These are phyloP conservation scores for Drosophila mayaguana DNA, from an alignment of 2,888 invertebrate species.

Conservation along the genomic window DNA sequence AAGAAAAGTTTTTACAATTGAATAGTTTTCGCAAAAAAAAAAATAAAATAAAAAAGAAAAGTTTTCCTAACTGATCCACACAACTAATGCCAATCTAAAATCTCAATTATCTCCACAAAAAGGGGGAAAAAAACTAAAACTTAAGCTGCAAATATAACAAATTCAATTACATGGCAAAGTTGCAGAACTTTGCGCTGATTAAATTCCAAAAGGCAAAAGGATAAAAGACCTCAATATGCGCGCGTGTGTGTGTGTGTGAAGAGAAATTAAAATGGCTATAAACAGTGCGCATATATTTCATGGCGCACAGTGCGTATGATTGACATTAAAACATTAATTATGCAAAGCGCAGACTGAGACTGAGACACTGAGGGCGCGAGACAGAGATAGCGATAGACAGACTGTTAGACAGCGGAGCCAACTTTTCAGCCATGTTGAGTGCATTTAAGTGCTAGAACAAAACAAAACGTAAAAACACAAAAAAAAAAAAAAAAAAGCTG, in stretches of 20 bases:
- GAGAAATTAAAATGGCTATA: constrained; percentile 58
- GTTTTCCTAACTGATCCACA: constrained; percentile 26
- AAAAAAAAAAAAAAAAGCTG: not conserved
- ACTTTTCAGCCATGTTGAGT: constrained; percentile 43
- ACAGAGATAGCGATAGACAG: not conserved
- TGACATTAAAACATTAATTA: constrained; percentile 79
- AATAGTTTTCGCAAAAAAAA: constrained; percentile 1
- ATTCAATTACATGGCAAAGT: constrained; percentile 68
- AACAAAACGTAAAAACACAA: not conserved
- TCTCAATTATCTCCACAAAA: constrained; percentile 43
- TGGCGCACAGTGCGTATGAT: constrained; percentile 78
- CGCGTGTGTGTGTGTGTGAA: constrained; percentile 1
- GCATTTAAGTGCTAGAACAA: constrained; percentile 28
- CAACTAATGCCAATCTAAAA: constrained; percentile 36
- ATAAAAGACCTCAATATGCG: constrained; percentile 9
- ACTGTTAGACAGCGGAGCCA: constrained; percentile 32
- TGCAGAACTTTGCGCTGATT: constrained; percentile 34
- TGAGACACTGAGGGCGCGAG: not conserved
- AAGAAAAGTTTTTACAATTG: not conserved
- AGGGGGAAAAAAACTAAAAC: not conserved
- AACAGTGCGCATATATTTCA: constrained; percentile 70
- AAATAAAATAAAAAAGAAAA: not conserved
- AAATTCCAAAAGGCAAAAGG: constrained; percentile 7
- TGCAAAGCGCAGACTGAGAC: constrained; percentile 56
- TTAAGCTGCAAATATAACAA: constrained; percentile 42